Conservation (phyloP, 2,797 vertebrate species). For the Potorous gilbertii region DNA sequence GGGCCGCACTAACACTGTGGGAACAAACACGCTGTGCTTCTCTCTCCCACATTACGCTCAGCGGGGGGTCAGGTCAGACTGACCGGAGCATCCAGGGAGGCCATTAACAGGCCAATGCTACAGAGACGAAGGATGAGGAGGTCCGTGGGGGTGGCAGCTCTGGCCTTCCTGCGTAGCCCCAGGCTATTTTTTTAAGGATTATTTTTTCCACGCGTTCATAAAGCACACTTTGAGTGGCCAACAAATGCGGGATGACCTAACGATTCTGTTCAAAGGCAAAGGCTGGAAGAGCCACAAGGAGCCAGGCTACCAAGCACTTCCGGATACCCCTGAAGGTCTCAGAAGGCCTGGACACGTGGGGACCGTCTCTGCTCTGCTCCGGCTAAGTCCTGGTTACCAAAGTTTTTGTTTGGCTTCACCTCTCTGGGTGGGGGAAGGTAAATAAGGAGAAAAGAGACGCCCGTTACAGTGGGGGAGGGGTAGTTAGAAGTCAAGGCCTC, state of each 20-base stretch:
- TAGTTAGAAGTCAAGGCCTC: neutral
- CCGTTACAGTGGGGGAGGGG: neutral
- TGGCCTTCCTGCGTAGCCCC: neutral
- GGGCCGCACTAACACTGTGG: neutral
- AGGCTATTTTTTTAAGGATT: neutral
- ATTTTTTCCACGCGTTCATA: neutral
- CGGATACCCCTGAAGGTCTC: neutral
- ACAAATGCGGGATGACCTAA: neutral
- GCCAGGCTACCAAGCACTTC: too few species aligned
- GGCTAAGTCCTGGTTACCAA: neutral
- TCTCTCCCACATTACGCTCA: neutral
- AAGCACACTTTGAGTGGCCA: neutral
- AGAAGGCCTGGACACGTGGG: neutral
- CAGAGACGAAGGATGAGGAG: neutral
- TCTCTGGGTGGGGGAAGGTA: neutral
- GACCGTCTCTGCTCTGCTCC: accelerated
- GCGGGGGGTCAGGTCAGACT: neutral
- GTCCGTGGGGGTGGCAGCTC: neutral
- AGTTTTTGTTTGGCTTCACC: too few species aligned
- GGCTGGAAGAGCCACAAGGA: too few species aligned
- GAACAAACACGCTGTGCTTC: neutral
- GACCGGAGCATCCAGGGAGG: neutral
- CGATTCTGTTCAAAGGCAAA: neutral
- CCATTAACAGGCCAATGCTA: neutral
- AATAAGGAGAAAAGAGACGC: neutral